Base-by-base conservation (phyloP, 1,140 invertebrate genomes). In the Drosophila parabipectinata region DNA sequence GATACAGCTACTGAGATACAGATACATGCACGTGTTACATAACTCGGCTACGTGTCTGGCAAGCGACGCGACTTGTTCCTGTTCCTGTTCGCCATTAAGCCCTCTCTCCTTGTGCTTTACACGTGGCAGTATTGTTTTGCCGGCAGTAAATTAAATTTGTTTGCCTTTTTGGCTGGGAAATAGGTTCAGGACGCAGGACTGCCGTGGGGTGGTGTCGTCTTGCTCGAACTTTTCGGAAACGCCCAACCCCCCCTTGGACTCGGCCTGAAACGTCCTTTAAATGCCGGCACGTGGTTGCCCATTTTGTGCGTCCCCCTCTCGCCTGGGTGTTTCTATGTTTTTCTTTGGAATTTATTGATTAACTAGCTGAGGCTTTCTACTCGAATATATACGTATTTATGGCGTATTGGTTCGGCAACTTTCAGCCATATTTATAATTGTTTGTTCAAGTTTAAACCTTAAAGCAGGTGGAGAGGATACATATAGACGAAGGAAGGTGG, bases 61-160 rank as follows among this genome's bases (percentile, higher is more conserved):
- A 75, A 74, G 52, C 72, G 72, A 58, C 72, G 60, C 72, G 71
- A 75, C 72, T 75, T 59, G 54, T 73, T 74, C 48, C 72, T 44
- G 39, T 64, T 28, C 26, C 71, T 44, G 47, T 56, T 51, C 39
- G 48, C 32, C 41, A 59, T 44, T 28, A 37, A 44, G 14, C 21
- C 14, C 24, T 55, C 18, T 18, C 14, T 34, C 12, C 7, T 4
- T 10, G 8, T 0, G 30, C 52, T 60, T 85, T 87, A 74, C 83
- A 87, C 83, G 83, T 87, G 83, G 79, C 83, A 69, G 79, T 88
- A 87, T 83, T 87, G 72, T 87, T 88, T 89, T 82, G 76, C 75
- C 60, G 84, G 68, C 71, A 76, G 83, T 76, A 88, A 87, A 87
- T 87, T 78, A 77, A 87, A 83, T 87, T 87, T 87, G 79, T 88